A percentile compares a stretch with the other conserved stretches of the same genome.
phyloP scores from a whole-genome alignment of 1,140 invertebrate species.

The Sycobia sp. region DNA sequence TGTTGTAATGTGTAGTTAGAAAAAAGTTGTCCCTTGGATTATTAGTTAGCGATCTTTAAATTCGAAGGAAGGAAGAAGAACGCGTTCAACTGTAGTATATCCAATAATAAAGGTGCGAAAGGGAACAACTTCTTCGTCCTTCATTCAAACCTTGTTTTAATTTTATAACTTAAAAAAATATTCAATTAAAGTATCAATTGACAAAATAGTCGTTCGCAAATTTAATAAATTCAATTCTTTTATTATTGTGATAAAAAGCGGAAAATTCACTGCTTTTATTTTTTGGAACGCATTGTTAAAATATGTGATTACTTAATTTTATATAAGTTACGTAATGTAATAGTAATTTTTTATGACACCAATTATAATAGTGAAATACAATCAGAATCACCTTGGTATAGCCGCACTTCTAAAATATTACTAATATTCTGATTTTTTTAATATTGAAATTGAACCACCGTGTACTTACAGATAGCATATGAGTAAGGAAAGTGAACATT shows the following conservation, averaged over 20 bases:
- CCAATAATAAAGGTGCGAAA: neutral
- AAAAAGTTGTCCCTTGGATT: conserved; percentile 7
- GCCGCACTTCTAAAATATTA: too few relatives aligned
- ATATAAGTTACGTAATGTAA: too few relatives aligned
- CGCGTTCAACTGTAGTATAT: conserved; percentile 1
- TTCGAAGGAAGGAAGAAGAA: conserved; percentile 20
- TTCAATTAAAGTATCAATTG: conserved; percentile 1
- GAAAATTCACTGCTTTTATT: neutral
- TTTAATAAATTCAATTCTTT: neutral
- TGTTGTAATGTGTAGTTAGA: conserved; percentile 6
- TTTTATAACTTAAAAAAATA: conserved; percentile 24
- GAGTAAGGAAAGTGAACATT: too few relatives aligned
- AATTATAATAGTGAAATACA: too few relatives aligned
- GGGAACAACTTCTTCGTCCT: neutral
- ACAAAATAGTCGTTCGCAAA: conserved; percentile 10
- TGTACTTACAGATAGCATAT: too few relatives aligned
- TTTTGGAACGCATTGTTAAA: too few relatives aligned
- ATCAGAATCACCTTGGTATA: too few relatives aligned
- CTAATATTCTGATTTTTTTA: too few relatives aligned
- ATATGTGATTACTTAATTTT: too few relatives aligned
- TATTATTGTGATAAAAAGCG: conserved; percentile 13
- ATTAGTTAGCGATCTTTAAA: conserved; percentile 29
- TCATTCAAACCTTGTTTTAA: conserved; percentile 11
- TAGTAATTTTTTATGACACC: too few relatives aligned
- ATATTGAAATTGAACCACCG: too few relatives aligned